Evolutionary conservation across 1,140 invertebrate species (phyloP), one percentile per base, ranked within the genome.

Genomic region (Zaprionus ghesquierei): DNA sequence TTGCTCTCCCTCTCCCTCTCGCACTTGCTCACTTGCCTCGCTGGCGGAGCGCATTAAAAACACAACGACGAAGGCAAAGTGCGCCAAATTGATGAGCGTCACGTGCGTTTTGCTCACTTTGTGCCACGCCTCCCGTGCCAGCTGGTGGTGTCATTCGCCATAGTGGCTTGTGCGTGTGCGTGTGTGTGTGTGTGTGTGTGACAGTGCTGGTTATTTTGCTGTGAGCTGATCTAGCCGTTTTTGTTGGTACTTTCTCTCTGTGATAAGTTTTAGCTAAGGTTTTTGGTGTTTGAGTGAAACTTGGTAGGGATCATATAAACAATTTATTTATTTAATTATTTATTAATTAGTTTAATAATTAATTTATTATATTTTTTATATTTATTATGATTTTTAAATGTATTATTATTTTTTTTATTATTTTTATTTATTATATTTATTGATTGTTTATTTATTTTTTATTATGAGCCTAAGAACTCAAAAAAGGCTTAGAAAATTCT

Each of bases 11-110:
- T 58, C 64, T 51, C 71, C 46, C 44, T 33, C 65, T 35, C 64
- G 38, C 53, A 62, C 29, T 54, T 69, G 50, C 46, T 31, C 68
- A 44, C 58, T 46, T 49, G 66, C 27, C 38, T 29, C 63, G 69
- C 55, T 41, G 56, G 27, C 31, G 35, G 33, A 82, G 84, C 82
- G 82, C 82, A 87, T 87, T 87, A 87, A 89, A 81, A 74, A 75
- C 64, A 84, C 65, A 65, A 61, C 55, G 60, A 77, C 61, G 65
- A 84, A 77, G 71, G 73, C 84, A 87, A 87, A 87, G 84, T 87
- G 79, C 81, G 81, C 79, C 70, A 87, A 90, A 90, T 90, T 90
- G 86, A 90, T 90, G 87, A 90, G 87, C 81, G 79, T 90, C 87
- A 90, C 86, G 87, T 90, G 86, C 87, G 80, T 89, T 87, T 87